Conservation (phyloP, 2,797 vertebrate species). For the Holocentrus rufus region DNA sequence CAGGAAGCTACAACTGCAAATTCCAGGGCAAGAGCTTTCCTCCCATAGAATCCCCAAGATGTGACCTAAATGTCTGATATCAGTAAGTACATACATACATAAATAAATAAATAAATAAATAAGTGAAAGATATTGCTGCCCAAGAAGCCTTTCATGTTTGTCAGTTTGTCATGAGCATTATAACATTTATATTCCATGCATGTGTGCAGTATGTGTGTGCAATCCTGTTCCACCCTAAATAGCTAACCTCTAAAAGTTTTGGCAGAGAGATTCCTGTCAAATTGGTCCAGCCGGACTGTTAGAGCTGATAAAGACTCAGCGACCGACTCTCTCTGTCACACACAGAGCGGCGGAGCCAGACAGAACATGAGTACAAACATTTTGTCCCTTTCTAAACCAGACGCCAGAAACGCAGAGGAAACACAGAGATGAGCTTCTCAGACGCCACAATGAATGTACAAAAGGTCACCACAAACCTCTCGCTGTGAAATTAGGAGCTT, state of each 20-base stretch:
- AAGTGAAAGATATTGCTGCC: not conserved
- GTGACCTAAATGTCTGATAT: slow-evolving; percentile 23
- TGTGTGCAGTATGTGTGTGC: not conserved
- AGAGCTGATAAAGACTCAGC: slow-evolving; percentile 37
- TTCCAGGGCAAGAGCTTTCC: slow-evolving; percentile 11
- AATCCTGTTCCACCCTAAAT: slow-evolving; percentile 1
- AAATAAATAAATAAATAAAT: not conserved
- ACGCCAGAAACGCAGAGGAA: not conserved
- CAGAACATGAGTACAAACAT: slow-evolving; percentile 29
- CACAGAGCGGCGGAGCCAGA: slow-evolving; percentile 25
- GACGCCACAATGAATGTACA: not conserved
- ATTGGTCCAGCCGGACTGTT: slow-evolving; percentile 25
- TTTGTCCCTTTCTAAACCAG: slow-evolving; percentile 9
- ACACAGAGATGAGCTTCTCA: not conserved
- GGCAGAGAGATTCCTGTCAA: slow-evolving; percentile 11
- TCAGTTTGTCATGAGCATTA: not conserved
- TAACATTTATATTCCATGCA: slow-evolving; percentile 5
- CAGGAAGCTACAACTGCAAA: slow-evolving; percentile 13
- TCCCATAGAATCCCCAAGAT: slow-evolving; percentile 14
- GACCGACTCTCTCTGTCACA: slow-evolving; percentile 20
- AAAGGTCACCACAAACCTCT: not conserved
- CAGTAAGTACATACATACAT: not conserved
- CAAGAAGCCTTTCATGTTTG: not conserved
- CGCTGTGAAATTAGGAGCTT: not conserved
- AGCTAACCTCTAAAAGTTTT: slow-evolving; percentile 14